Evolutionary conservation across 30 jellyfish, hydroid and myxozoan species (phyloP).

Genomic region (Kudoa iwatai): DNA sequence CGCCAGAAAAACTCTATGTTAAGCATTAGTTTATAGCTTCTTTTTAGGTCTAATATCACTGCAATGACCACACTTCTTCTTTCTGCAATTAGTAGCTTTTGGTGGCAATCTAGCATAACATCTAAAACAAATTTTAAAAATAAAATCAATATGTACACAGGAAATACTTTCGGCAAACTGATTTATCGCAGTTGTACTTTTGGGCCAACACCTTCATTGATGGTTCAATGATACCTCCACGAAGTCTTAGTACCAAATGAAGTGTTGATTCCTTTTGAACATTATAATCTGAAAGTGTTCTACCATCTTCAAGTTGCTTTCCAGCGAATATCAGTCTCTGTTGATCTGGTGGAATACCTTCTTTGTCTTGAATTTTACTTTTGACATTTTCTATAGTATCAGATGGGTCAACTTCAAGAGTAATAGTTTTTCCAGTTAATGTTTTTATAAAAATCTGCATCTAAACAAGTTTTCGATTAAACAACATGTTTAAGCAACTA

Average conservation of each 20-base stretch:
- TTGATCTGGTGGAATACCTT: slow-evolving; percentile 20
- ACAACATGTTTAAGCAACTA: too few species aligned
- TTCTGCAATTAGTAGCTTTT: slow-evolving; percentile 68
- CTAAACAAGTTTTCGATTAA: too few species aligned
- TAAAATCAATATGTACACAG: not conserved
- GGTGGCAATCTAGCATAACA: slow-evolving; percentile 92
- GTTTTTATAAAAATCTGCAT: slow-evolving; percentile 88
- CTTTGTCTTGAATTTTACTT: slow-evolving; percentile 74
- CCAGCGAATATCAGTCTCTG: slow-evolving; percentile 92
- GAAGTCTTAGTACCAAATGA: slow-evolving; percentile 45
- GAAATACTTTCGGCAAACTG: slow-evolving; percentile 76
- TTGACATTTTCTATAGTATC: slow-evolving; percentile 57
- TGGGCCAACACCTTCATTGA: slow-evolving; percentile 35
- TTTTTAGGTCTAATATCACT: slow-evolving; percentile 71
- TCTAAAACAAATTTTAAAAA: slow-evolving; percentile 3
- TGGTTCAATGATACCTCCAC: slow-evolving; percentile 97
- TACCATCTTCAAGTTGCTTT: slow-evolving; percentile 69
- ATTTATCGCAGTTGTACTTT: slow-evolving; percentile 65
- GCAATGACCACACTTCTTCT: slow-evolving; percentile 84
- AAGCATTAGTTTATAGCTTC: too few species aligned
- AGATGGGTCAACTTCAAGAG: too few species aligned
- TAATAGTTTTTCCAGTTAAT: slow-evolving; percentile 51
- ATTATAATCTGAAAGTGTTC: too few species aligned
- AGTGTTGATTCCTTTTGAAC: too few species aligned
- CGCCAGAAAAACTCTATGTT: too few species aligned